These are phyloP conservation scores for Lasioglossum vierecki DNA, from an alignment of 2,888 invertebrate genomes.

Conservation along the genomic window DNA sequence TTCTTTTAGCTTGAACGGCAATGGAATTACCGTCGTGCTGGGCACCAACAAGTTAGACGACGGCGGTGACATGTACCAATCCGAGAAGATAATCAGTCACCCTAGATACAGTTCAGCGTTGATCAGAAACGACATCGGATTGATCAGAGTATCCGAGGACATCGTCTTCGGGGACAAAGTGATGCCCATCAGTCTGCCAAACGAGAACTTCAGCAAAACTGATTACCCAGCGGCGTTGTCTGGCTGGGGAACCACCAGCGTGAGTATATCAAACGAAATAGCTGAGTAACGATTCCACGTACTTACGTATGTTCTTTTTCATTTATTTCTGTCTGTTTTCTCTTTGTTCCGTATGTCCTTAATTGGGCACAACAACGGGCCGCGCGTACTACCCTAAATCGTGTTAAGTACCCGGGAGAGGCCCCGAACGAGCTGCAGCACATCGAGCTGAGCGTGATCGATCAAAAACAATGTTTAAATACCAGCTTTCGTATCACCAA, in stretches of 20 bases:
- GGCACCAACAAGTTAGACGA: constrained; percentile 79
- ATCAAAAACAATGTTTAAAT: constrained; percentile 84
- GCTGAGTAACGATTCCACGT: background rate
- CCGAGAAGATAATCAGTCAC: constrained; percentile 71
- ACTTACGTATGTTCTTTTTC: background rate
- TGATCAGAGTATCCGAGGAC: constrained; percentile 76
- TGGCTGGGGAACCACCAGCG: constrained; percentile 81
- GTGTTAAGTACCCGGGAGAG: constrained; percentile 85
- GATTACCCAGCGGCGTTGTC: constrained; percentile 79
- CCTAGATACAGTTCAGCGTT: constrained; percentile 75
- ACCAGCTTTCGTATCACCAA: constrained; percentile 84
- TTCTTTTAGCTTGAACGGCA: constrained; percentile 75
- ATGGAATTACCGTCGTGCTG: constrained; percentile 75
- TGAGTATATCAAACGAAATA: constrained; percentile 58
- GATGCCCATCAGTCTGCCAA: constrained; percentile 74
- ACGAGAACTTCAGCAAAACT: constrained; percentile 75
- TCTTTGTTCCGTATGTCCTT: background rate
- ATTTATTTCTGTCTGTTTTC: background rate
- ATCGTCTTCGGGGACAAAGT: constrained; percentile 78
- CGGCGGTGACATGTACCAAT: constrained; percentile 77
- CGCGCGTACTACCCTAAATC: constrained; percentile 2
- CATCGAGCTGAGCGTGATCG: constrained; percentile 85
- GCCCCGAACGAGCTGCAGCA: constrained; percentile 86
- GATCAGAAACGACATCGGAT: constrained; percentile 80
- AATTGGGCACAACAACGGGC: background rate